A percentile compares a stretch with the other conserved stretches of the same genome.
phyloP scores from a whole-genome alignment of 2,113 vertebrate genomes.

The Datnioides undecimradiatus region DNA sequence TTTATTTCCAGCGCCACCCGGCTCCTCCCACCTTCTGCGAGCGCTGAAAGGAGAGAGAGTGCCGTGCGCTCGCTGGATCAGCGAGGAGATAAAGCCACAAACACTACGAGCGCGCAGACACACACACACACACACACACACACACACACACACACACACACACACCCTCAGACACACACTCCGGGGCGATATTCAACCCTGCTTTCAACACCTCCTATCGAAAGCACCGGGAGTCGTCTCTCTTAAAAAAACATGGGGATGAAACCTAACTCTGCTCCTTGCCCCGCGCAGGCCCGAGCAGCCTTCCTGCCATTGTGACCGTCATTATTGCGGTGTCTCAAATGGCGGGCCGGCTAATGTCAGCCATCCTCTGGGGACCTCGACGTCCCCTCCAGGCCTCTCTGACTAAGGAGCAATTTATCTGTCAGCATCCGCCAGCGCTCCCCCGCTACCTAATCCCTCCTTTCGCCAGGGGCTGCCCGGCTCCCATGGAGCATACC shows the following conservation, averaged over 20 bases:
- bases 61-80: conserved; percentile 47
- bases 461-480: conserved; percentile 63
- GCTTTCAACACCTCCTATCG: conserved; percentile 81
- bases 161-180: conserved; percentile 35
- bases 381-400: conserved; percentile 71
- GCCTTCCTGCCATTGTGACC: conserved; percentile 83
- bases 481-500: conserved; percentile 66
- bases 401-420: conserved; percentile 83
- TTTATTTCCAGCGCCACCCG: conserved; percentile 40
- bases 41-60: conserved; percentile 72
- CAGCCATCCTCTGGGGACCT: conserved; percentile 73
- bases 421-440: conserved; percentile 81
- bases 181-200: conserved; percentile 66
- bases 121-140: conserved; percentile 19
- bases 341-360: conserved; percentile 77
- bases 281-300: conserved; percentile 69
- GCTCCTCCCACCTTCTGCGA: conserved; percentile 31
- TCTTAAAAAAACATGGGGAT: conserved; percentile 76
- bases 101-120: conserved; percentile 13
- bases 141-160: conserved; percentile 13
- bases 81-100: conserved; percentile 69
- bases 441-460: conserved; percentile 79
- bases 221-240: conserved; percentile 76
- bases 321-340: conserved; percentile 78
- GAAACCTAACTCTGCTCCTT: conserved; percentile 80